Conservation (phyloP, 2,888 invertebrate species). For the Amblyteles armatorius region DNA sequence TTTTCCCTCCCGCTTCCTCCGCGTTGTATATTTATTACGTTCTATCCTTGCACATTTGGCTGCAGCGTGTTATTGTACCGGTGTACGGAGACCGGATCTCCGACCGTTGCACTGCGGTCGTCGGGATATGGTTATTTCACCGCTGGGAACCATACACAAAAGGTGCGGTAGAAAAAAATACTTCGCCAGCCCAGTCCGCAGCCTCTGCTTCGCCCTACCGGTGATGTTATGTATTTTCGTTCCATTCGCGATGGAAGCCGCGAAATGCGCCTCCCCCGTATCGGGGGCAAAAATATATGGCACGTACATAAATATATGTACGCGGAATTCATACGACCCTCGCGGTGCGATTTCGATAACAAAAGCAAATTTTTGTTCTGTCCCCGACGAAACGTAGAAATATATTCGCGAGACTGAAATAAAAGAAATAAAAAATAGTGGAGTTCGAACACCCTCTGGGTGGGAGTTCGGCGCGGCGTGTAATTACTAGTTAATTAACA, state of each 20-base stretch:
- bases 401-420: slow-evolving; percentile 9
- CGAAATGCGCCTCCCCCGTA: slow-evolving; percentile 26
- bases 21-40: slow-evolving; percentile 10
- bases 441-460: not conserved
- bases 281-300: not conserved
- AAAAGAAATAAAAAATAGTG: not conserved
- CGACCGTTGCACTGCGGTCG: slow-evolving; percentile 68
- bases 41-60: slow-evolving; percentile 24
- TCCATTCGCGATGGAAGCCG: slow-evolving; percentile 10
- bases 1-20: not conserved
- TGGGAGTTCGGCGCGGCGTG: not conserved
- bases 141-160: slow-evolving; percentile 64
- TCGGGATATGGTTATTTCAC: slow-evolving; percentile 70
- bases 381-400: slow-evolving; percentile 9
- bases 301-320: not conserved
- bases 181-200: slow-evolving; percentile 62
- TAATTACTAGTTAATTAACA: slow-evolving; percentile 47
- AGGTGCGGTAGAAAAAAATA: slow-evolving; percentile 66
- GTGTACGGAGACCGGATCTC: slow-evolving; percentile 65
- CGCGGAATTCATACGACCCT: not conserved
- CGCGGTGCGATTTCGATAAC: not conserved
- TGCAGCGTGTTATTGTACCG: not conserved
- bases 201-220: slow-evolving; percentile 51
- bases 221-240: slow-evolving; percentile 26
- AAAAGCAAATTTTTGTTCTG: not conserved